These are phyloP conservation scores for Girardia tigrina DNA, from an alignment of 2,888 invertebrate species.

Conservation along the genomic window DNA sequence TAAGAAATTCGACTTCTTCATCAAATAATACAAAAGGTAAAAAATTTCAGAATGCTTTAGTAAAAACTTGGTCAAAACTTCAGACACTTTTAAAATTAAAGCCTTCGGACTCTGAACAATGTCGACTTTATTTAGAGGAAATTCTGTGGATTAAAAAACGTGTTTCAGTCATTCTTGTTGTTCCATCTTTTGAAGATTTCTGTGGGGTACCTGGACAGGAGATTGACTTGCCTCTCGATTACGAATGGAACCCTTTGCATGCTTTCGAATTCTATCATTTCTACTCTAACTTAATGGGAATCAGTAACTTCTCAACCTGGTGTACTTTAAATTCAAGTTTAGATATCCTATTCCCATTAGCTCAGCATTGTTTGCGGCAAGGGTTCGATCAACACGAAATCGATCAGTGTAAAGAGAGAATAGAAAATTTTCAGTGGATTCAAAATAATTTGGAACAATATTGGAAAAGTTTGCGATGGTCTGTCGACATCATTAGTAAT, in stretches of 20 bases:
- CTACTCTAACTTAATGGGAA: background rate
- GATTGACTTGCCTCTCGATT: slow-evolving; percentile 17
- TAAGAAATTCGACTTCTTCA: background rate
- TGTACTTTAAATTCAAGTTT: background rate
- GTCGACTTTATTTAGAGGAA: slow-evolving; percentile 17
- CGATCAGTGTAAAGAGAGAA: background rate
- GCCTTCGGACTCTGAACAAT: background rate
- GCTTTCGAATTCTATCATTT: slow-evolving; percentile 21
- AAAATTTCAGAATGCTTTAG: slow-evolving; percentile 10
- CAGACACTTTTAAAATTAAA: background rate
- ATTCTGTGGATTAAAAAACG: background rate
- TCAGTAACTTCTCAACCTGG: background rate
- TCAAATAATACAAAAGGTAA: background rate
- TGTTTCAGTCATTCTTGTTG: slow-evolving; percentile 30
- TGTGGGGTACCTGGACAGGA: slow-evolving; percentile 12
- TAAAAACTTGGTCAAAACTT: slow-evolving; percentile 8
- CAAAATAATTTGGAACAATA: slow-evolving; percentile 1
- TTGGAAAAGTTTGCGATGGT: slow-evolving; percentile 24
- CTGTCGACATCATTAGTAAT: slow-evolving; percentile 21
- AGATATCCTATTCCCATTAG: slow-evolving; percentile 28
- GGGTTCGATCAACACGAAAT: slow-evolving; percentile 24
- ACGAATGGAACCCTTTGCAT: background rate
- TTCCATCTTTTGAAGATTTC: slow-evolving; percentile 17
- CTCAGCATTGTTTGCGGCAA: slow-evolving; percentile 30
- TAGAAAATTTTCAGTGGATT: slow-evolving; percentile 3